Evolutionary conservation across 2,113 vertebrate species (phyloP).

Genomic region (Ondatra zibethicus): DNA sequence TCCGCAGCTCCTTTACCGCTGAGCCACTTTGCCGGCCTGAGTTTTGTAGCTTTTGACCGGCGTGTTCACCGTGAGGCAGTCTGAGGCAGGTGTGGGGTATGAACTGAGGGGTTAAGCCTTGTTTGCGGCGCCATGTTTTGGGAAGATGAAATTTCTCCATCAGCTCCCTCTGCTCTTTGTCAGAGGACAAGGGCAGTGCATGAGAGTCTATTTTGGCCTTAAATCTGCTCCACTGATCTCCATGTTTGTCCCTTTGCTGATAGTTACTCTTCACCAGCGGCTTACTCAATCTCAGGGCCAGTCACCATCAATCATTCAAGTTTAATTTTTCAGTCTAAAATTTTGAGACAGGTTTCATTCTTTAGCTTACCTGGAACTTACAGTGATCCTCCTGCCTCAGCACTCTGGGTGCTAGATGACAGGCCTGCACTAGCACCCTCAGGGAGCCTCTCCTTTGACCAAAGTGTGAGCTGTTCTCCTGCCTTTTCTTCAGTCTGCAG

Average conservation of each 20-base stretch:
- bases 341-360: not conserved
- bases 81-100: not conserved
- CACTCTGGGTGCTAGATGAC: not conserved
- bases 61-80: not conserved
- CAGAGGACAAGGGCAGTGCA: not conserved
- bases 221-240: not conserved
- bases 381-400: not conserved
- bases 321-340: not conserved
- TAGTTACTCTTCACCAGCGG: not conserved
- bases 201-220: not conserved
- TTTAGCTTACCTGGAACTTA: not conserved
- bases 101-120: not conserved
- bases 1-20: not conserved
- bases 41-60: not conserved
- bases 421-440: not conserved
- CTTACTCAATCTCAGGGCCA: not conserved
- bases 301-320: not conserved
- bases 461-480: not conserved
- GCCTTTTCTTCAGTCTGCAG: not conserved
- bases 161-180: not conserved
- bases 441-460: not conserved
- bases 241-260: not conserved
- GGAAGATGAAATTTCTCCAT: not conserved
- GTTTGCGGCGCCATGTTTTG: accelerated
- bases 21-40: not conserved